Conservation (phyloP, 2,888 invertebrate genomes). For the Nomada lathburiana region DNA sequence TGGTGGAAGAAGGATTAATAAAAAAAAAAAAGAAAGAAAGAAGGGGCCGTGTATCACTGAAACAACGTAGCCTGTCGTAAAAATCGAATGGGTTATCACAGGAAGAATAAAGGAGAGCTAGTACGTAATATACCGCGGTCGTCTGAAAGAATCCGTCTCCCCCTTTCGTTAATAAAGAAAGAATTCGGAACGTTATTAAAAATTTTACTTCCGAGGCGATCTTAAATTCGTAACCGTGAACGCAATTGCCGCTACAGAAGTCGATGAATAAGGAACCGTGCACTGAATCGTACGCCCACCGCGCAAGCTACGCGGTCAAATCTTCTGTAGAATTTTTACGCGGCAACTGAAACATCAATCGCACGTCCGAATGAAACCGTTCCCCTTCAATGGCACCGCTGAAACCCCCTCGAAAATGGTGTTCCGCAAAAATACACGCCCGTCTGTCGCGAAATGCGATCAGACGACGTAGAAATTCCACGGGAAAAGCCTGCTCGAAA, state of each 20-base stretch:
- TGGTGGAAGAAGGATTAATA: constrained; percentile 9
- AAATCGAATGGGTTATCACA: constrained; percentile 23
- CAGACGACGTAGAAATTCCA: neutral
- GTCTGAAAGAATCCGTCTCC: neutral
- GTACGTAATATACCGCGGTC: constrained; percentile 5
- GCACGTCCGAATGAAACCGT: neutral
- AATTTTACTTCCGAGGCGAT: neutral
- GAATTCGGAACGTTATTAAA: neutral
- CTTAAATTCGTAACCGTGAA: neutral
- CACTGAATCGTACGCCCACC: neutral
- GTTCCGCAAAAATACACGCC: neutral
- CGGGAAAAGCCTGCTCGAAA: neutral
- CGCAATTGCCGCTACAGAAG: neutral
- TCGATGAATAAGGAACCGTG: neutral
- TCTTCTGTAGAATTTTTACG: neutral
- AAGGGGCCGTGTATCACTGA: neutral
- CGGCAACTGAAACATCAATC: neutral
- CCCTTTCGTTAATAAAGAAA: constrained; percentile 7
- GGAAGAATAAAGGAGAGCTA: constrained; percentile 8
- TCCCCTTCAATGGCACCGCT: neutral
- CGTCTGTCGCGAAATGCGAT: neutral
- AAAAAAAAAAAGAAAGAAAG: neutral
- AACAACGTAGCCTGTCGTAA: constrained; percentile 7
- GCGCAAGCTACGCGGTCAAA: neutral
- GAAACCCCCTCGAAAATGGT: neutral